Evolutionary conservation across 2,113 vertebrate genomes (phyloP).

Genomic region (Chaetodon auriga): DNA sequence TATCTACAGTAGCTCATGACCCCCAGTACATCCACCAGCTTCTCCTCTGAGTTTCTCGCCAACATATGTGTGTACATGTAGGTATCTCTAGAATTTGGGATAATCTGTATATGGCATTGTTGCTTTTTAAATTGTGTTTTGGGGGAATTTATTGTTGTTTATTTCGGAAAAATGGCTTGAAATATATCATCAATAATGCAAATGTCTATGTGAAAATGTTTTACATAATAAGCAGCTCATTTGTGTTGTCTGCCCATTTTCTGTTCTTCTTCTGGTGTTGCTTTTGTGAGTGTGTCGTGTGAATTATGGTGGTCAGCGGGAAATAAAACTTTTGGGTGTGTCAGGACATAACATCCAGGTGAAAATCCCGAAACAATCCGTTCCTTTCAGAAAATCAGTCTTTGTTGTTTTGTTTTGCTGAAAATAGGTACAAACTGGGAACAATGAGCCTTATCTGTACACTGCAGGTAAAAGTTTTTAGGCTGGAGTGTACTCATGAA

Average conservation of each 20-base stretch:
- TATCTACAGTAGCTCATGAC: constrained; percentile 72
- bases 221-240: not conserved
- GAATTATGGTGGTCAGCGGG: not conserved
- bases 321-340: not conserved
- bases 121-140: not conserved
- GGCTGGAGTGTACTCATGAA: constrained; percentile 5
- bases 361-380: not conserved
- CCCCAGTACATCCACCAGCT: constrained; percentile 55
- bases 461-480: constrained; percentile 27
- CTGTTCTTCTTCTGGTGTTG: not conserved
- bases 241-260: not conserved
- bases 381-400: not conserved
- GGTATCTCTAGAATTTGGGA: not conserved
- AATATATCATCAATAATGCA: not conserved
- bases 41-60: constrained; percentile 32
- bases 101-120: not conserved
- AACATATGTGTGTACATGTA: not conserved
- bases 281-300: not conserved
- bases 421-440: constrained; percentile 7
- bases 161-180: not conserved
- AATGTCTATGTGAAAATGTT: not conserved
- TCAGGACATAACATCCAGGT: not conserved
- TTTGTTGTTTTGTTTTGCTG: too few relatives aligned
- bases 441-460: constrained; percentile 31
- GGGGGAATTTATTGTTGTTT: not conserved